phyloP scores from a whole-genome alignment of 2,113 vertebrate genomes.

The Cheilinus undulatus region DNA sequence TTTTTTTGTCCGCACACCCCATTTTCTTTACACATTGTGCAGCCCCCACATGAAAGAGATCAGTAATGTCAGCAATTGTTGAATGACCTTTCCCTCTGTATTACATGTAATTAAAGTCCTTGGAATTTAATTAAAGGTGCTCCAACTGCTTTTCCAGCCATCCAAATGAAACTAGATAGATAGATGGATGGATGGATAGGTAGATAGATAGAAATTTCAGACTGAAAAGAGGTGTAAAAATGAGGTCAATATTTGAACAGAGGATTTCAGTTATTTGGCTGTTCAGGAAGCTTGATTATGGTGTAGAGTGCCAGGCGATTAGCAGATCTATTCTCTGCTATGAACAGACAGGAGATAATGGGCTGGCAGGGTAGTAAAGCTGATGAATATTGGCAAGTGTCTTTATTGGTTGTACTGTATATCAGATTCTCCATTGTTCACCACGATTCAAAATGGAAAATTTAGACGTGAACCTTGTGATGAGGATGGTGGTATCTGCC shows the following conservation, averaged over 20 bases:
- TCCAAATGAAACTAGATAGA: background rate
- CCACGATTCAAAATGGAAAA: conserved; percentile 3
- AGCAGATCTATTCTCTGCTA: background rate
- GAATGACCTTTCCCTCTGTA: conserved; percentile 42
- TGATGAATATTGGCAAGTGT: conserved; percentile 1
- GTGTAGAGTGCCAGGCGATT: background rate
- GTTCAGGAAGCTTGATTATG: conserved; percentile 10
- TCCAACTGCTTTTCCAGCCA: background rate
- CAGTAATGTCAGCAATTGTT: conserved; percentile 27
- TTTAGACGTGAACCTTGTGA: background rate
- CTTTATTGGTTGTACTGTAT: conserved; percentile 6
- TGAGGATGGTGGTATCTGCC: background rate
- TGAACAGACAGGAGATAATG: conserved; percentile 14
- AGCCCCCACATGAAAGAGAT: conserved; percentile 27
- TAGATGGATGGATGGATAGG: background rate
- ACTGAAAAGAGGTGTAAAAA: background rate
- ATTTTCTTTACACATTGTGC: conserved; percentile 8
- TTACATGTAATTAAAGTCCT: conserved; percentile 49
- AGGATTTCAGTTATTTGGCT: background rate
- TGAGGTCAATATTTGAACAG: conserved; percentile 1
- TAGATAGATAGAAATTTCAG: background rate
- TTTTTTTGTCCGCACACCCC: conserved; percentile 16
- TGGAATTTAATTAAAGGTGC: conserved; percentile 35
- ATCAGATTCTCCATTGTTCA: conserved; percentile 8
- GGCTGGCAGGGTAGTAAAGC: background rate